phyloP scores from a whole-genome alignment of 1,140 invertebrate species.

The Panagrolaimus sp. region DNA sequence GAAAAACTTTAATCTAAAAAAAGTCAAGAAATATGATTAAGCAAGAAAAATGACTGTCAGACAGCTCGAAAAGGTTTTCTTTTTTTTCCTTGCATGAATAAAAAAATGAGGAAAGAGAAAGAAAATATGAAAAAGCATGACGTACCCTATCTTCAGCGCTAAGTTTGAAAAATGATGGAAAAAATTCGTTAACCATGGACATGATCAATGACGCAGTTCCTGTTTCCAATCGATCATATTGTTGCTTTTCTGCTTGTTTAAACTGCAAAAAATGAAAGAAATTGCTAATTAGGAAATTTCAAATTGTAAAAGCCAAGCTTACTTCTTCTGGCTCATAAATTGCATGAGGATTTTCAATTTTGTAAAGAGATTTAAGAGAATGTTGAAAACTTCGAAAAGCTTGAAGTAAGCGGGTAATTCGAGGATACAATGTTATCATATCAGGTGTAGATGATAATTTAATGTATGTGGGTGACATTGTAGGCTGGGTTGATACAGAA shows the following conservation, averaged over 20 bases:
- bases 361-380: not conserved
- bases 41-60: too few relatives aligned
- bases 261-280: not conserved
- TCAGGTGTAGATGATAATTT: too few relatives aligned
- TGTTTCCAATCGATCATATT: not conserved
- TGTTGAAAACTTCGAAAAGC: not conserved
- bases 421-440: not conserved
- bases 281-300: not conserved
- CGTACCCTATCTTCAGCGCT: not conserved
- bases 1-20: constrained; percentile 9
- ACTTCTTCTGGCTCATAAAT: not conserved
- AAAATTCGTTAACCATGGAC: not conserved
- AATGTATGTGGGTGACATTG: too few relatives aligned
- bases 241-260: not conserved
- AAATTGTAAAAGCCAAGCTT: too few relatives aligned
- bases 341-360: not conserved
- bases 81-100: too few relatives aligned
- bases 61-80: too few relatives aligned
- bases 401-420: not conserved
- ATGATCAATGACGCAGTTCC: not conserved
- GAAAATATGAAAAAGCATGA: too few relatives aligned
- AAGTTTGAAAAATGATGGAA: constrained; percentile 6
- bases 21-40: not conserved
- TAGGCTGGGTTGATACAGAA: not conserved
- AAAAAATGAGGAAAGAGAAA: too few relatives aligned